Conservation (phyloP, 2,888 invertebrate genomes). For the Pharmacophagus antenor region DNA sequence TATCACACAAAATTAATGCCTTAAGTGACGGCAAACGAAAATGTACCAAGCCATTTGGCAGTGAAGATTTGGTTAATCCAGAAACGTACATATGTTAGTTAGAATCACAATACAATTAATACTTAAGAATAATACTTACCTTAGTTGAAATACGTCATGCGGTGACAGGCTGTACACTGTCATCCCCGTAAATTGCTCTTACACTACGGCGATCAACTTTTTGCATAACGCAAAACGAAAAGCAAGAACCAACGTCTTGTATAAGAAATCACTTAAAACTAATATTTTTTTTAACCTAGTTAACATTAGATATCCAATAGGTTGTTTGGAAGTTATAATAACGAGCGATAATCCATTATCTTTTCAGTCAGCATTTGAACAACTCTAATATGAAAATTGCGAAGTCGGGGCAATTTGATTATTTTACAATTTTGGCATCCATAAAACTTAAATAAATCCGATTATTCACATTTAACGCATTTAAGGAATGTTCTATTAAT, state of each 20-base stretch:
- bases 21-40: constrained; percentile 52
- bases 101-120: constrained; percentile 78
- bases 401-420: constrained; percentile 3
- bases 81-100: constrained; percentile 64
- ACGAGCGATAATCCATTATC: background rate
- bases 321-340: constrained; percentile 1
- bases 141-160: constrained; percentile 63
- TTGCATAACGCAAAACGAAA: constrained; percentile 7
- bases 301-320: constrained; percentile 18
- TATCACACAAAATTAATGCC: constrained; percentile 58
- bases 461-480: constrained; percentile 2
- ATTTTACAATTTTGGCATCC: constrained; percentile 21
- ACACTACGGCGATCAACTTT: constrained; percentile 8
- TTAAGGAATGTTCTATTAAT: constrained; percentile 19
- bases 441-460: constrained; percentile 5
- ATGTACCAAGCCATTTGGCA: constrained; percentile 59
- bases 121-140: constrained; percentile 71
- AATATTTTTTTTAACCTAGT: constrained; percentile 11
- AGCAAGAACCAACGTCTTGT: constrained; percentile 15
- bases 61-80: constrained; percentile 58
- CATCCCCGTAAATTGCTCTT: constrained; percentile 29
- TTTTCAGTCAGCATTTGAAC: background rate
- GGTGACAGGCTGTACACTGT: constrained; percentile 57
- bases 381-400: background rate
- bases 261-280: constrained; percentile 23